Percentiles rank a stretch among this genome's conserved stretches.
Conservation (phyloP, 2,113 vertebrate species). For the Quiscalus mexicanus region DNA sequence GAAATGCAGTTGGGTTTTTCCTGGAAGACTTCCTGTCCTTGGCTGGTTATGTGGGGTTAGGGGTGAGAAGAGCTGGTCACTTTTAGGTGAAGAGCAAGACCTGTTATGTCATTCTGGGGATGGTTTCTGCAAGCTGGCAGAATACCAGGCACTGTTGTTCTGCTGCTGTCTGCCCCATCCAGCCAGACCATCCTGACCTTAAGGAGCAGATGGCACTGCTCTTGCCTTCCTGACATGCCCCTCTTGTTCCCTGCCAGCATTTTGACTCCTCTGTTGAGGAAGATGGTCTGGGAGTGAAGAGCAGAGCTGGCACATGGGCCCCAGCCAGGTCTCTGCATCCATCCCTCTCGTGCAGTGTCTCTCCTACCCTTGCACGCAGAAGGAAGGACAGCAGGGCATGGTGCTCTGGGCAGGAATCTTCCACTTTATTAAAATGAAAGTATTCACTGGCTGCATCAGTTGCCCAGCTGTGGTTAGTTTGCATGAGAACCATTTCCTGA, state of each 20-base stretch:
- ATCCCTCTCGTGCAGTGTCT: rapidly evolving
- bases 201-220: rapidly evolving
- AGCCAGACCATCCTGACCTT: background rate
- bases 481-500: constrained; percentile 74
- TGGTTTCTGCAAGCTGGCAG: background rate
- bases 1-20: background rate
- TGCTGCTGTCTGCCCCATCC: background rate
- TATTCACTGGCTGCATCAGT: constrained; percentile 51
- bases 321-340: background rate
- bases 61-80: background rate
- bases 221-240: background rate
- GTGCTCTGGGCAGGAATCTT: constrained; percentile 40
- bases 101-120: background rate
- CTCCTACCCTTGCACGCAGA: background rate
- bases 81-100: background rate
- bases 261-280: background rate
- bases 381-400: background rate
- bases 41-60: background rate
- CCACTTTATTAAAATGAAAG: constrained; percentile 40
- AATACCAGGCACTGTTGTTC: rapidly evolving
- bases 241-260: rapidly evolving
- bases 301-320: background rate
- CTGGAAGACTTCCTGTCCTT: background rate
- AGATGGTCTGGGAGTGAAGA: background rate
- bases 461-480: constrained; percentile 64